A percentile compares a stretch with the other conserved stretches of the same genome.
Conservation (phyloP, 2,797 vertebrate species). For the Bradypus variegatus region DNA sequence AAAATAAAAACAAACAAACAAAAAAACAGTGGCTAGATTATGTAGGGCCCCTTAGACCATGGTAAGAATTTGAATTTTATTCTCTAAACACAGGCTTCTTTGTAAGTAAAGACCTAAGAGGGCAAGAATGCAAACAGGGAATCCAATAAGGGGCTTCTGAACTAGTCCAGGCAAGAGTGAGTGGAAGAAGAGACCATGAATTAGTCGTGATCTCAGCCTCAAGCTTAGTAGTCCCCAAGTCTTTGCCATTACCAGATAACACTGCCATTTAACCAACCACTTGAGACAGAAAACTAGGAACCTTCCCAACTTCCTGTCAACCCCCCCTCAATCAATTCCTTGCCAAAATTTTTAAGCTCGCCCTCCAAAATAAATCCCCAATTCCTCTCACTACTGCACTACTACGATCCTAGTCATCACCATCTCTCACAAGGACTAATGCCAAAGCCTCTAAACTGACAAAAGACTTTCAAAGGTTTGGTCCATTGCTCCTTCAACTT, state of each 20-base stretch:
- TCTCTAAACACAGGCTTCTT: neutral
- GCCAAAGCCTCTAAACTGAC: neutral
- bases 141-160: neutral
- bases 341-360: neutral
- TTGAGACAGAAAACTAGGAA: neutral
- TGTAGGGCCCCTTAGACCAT: neutral
- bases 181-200: neutral
- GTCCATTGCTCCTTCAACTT: neutral
- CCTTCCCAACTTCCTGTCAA: neutral
- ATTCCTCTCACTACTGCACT: neutral
- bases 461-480: neutral
- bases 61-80: neutral
- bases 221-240: neutral
- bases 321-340: neutral
- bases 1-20: too few species aligned
- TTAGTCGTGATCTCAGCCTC: neutral
- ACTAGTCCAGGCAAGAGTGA: neutral
- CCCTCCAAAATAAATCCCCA: neutral
- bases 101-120: neutral
- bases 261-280: neutral
- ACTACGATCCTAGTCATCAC: neutral
- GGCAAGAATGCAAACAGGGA: neutral
- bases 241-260: neutral
- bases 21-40: neutral
- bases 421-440: too few species aligned